A percentile compares a stretch with the other conserved stretches of the same genome.
Evolutionary conservation across 2,797 vertebrate genomes (phyloP).

Genomic region (Amblyopsis hoosieri): DNA sequence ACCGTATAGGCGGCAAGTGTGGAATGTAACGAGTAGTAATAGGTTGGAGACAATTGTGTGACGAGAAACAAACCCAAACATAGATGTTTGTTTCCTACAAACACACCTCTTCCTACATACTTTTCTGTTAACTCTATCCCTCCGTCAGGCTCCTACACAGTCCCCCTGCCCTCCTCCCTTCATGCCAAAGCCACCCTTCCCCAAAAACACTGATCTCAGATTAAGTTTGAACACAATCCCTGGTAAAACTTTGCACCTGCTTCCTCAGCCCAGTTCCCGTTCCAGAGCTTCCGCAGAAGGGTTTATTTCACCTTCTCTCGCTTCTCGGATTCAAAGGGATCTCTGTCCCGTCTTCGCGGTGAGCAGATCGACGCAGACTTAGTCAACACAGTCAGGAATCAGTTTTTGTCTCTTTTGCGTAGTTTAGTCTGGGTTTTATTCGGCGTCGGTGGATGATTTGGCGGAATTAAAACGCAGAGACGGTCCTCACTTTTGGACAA

Average conservation of each 20-base stretch:
- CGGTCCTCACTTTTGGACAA: constrained; percentile 37
- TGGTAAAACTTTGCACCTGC: constrained; percentile 69
- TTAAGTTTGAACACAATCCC: constrained; percentile 79
- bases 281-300: constrained; percentile 43
- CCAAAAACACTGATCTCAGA: constrained; percentile 74
- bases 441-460: constrained; percentile 22
- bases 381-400: constrained; percentile 28
- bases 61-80: not conserved
- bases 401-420: constrained; percentile 34
- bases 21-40: too few relatives aligned
- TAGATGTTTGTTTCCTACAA: constrained; percentile 8
- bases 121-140: constrained; percentile 68
- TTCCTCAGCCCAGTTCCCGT: constrained; percentile 38
- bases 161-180: constrained; percentile 69
- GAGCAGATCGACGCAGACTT: constrained; percentile 29
- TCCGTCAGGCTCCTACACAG: constrained; percentile 60
- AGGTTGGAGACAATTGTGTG: too few relatives aligned
- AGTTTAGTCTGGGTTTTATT: too few relatives aligned
- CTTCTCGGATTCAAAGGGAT: constrained; percentile 28
- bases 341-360: constrained; percentile 30
- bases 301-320: constrained; percentile 31
- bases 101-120: constrained; percentile 44
- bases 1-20: too few relatives aligned
- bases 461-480: constrained; percentile 42
- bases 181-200: constrained; percentile 42